Evolutionary conservation across 1,140 invertebrate genomes (phyloP).

Genomic region (Procambarus clarkii): DNA sequence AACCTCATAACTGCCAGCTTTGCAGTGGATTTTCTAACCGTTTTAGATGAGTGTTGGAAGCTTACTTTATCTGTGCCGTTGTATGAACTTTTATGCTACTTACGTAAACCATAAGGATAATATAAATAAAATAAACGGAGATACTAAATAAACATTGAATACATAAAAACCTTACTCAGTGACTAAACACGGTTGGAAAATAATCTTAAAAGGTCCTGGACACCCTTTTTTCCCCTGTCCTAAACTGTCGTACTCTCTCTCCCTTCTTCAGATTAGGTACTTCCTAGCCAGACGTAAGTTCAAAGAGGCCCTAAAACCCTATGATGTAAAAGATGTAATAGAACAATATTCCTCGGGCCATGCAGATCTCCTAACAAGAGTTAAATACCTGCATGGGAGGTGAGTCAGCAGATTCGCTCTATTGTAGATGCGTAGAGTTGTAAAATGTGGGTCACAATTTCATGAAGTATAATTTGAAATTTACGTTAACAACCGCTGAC

Average conservation of each 20-base stretch:
- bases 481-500: slow-evolving; percentile 39
- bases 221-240: slow-evolving; percentile 28
- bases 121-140: neutral
- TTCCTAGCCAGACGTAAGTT: slow-evolving; percentile 82
- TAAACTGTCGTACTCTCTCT: slow-evolving; percentile 64
- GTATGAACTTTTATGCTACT: neutral
- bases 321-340: slow-evolving; percentile 84
- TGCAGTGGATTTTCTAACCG: slow-evolving; percentile 57
- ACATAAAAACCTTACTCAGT: slow-evolving; percentile 14
- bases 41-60: slow-evolving; percentile 31
- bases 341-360: slow-evolving; percentile 82
- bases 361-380: slow-evolving; percentile 80
- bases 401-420: slow-evolving; percentile 72
- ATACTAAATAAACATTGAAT: neutral
- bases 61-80: neutral
- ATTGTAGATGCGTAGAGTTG: slow-evolving; percentile 35
- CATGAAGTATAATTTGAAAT: slow-evolving; percentile 37
- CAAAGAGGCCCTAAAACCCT: slow-evolving; percentile 81
- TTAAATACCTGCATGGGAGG: slow-evolving; percentile 81
- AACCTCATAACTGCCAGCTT: slow-evolving; percentile 32
- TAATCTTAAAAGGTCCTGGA: slow-evolving; percentile 37
- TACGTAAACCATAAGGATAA: neutral
- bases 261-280: slow-evolving; percentile 78
- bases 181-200: slow-evolving; percentile 61
- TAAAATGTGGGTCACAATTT: slow-evolving; percentile 48